Percentiles rank a stretch among this genome's conserved stretches.
phyloP scores from a whole-genome alignment of 2,797 vertebrate species.

The Brotula barbata region DNA sequence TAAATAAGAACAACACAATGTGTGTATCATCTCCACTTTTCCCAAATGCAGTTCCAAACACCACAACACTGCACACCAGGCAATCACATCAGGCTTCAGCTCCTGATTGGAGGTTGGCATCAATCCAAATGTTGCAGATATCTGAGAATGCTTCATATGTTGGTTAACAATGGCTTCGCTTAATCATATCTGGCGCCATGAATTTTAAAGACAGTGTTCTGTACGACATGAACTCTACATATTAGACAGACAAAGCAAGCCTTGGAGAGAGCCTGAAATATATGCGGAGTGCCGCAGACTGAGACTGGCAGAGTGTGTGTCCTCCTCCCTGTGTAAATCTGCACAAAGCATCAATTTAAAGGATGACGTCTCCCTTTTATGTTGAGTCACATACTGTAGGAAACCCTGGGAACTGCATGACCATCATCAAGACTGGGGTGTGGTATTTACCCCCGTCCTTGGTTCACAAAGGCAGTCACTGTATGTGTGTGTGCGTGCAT shows the following conservation, averaged over 20 bases:
- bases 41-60: conserved; percentile 1
- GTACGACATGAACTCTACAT: conserved; percentile 28
- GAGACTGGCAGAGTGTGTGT: background rate
- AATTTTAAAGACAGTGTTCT: conserved; percentile 9
- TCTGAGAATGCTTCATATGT: conserved; percentile 49
- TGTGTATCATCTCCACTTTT: background rate
- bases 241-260: conserved; percentile 8
- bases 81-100: conserved; percentile 32
- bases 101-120: conserved; percentile 26
- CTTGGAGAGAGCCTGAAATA: conserved; percentile 4
- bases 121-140: conserved; percentile 19
- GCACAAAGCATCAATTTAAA: conserved; percentile 11
- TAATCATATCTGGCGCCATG: conserved; percentile 43
- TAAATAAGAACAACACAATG: no score
- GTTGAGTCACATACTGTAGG: conserved; percentile 31
- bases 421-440: conserved; percentile 30
- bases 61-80: conserved; percentile 28
- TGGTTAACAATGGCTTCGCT: conserved; percentile 45
- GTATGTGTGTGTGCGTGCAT: conserved; percentile 41
- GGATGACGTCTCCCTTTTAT: conserved; percentile 21
- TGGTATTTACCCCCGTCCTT: conserved; percentile 45
- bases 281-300: no score
- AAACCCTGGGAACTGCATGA: conserved; percentile 35
- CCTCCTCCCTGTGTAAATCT: background rate
- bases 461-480: conserved; percentile 52